Conservation (phyloP, 2,113 vertebrate genomes). For the Pangasianodon gigas region DNA sequence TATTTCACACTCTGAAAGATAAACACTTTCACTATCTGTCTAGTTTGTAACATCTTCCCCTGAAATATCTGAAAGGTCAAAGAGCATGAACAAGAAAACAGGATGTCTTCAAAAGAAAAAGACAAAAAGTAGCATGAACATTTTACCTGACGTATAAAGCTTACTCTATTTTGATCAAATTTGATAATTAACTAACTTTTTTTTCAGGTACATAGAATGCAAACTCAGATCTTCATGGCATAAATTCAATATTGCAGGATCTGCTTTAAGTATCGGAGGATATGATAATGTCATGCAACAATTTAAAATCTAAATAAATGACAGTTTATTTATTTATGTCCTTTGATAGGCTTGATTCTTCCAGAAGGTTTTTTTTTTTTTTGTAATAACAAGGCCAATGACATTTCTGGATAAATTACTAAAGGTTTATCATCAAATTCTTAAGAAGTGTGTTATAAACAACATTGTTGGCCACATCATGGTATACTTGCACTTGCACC, state of each 20-base stretch:
- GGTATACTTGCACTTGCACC: not conserved
- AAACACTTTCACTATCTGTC: not conserved
- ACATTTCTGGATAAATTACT: not conserved
- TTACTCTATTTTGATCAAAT: not conserved
- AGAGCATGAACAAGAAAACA: not conserved
- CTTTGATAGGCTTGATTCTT: not conserved
- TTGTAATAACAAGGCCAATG: not conserved
- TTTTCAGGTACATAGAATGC: not conserved
- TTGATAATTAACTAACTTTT: not conserved
- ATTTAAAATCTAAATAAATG: not conserved
- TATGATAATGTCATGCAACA: not conserved
- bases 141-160: not conserved
- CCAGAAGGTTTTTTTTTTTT: not conserved
- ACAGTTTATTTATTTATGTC: not conserved
- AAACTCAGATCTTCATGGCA: not conserved
- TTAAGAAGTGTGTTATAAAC: not conserved
- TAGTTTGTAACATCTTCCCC: not conserved
- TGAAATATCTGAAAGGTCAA: conserved; percentile 12
- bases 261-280: not conserved
- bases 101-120: not conserved
- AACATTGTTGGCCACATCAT: not conserved
- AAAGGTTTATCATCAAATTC: not conserved
- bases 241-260: not conserved
- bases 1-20: not conserved
- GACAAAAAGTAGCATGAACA: not conserved